phyloP scores from a whole-genome alignment of 2,888 invertebrate genomes.

The Vesta saturnalis region DNA sequence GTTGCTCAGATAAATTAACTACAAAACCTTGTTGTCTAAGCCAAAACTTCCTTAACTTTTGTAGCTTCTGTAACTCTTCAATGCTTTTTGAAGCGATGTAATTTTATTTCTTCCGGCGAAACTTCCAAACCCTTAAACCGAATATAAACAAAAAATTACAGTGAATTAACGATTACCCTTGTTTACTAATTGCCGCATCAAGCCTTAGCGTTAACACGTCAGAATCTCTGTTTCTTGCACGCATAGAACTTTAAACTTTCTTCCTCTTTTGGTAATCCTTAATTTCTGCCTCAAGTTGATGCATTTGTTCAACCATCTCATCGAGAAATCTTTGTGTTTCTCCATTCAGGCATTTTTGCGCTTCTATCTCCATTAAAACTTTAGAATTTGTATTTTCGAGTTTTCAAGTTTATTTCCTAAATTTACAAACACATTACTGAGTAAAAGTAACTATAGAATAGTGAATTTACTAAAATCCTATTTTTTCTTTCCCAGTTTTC shows the following conservation, averaged over 20 bases:
- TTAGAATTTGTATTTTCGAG: constrained; percentile 70
- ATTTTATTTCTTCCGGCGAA: constrained; percentile 69
- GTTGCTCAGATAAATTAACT: constrained; percentile 73
- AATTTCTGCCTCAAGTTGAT: not conserved
- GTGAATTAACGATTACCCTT: constrained; percentile 62
- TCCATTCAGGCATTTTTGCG: constrained; percentile 55
- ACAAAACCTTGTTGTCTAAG: constrained; percentile 79
- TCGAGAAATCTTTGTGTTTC: constrained; percentile 61
- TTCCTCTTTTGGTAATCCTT: not conserved
- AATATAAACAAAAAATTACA: no score
- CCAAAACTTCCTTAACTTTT: constrained; percentile 78
- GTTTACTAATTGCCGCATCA: constrained; percentile 62
- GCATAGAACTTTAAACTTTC: not conserved
- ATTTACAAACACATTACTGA: no score
- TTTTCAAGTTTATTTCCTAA: constrained; percentile 65
- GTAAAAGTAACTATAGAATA: no score
- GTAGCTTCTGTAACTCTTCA: constrained; percentile 66
- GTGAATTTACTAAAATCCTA: constrained; percentile 61
- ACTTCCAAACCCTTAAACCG: constrained; percentile 58
- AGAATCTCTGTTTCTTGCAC: constrained; percentile 64
- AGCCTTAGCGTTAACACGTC: constrained; percentile 65
- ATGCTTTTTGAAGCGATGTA: no score
- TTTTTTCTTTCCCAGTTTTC: constrained; percentile 61
- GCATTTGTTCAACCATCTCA: constrained; percentile 58
- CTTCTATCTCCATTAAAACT: constrained; percentile 68